Percentiles rank a stretch among this genome's conserved stretches.
Evolutionary conservation across 1,140 invertebrate species (phyloP).

Genomic region (Drosophila azteca): DNA sequence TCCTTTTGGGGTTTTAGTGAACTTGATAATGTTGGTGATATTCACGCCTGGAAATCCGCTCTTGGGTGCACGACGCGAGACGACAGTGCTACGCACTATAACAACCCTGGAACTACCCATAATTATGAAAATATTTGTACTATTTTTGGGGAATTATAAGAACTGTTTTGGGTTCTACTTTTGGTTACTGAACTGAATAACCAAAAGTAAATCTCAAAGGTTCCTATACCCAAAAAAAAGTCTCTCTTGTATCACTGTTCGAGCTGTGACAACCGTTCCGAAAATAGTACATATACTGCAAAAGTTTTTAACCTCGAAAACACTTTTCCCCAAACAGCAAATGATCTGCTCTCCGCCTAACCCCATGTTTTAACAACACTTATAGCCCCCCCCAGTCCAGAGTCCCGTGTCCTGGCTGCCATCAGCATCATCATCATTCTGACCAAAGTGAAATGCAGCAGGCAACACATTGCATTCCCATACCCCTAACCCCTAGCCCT

Average conservation of each 20-base stretch:
- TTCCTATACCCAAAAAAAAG: neutral
- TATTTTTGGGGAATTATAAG: too few relatives aligned
- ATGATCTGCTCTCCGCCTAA: conserved; percentile 33
- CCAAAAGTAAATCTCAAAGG: too few relatives aligned
- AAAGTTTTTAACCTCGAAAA: conserved; percentile 51
- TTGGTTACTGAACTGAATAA: neutral
- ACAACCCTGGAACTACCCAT: conserved; percentile 20
- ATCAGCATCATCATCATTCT: conserved; percentile 22
- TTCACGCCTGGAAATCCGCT: conserved; percentile 14
- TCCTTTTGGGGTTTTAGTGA: neutral
- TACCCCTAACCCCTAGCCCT: neutral
- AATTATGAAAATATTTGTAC: neutral
- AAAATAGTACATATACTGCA: conserved; percentile 26
- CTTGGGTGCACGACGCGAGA: neutral
- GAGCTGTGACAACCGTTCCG: neutral
- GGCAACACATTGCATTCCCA: conserved; percentile 71
- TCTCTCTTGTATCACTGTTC: conserved; percentile 8
- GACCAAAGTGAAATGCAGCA: conserved; percentile 62
- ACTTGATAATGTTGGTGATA: conserved; percentile 16
- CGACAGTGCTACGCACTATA: conserved; percentile 32
- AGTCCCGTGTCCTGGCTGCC: neutral
- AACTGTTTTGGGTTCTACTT: neutral
- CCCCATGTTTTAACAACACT: conserved; percentile 49
- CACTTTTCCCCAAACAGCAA: conserved; percentile 44
- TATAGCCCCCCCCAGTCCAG: conserved; percentile 7